These are phyloP conservation scores for Callimorpha dominula DNA, from an alignment of 2,888 invertebrate species.

Conservation along the genomic window DNA sequence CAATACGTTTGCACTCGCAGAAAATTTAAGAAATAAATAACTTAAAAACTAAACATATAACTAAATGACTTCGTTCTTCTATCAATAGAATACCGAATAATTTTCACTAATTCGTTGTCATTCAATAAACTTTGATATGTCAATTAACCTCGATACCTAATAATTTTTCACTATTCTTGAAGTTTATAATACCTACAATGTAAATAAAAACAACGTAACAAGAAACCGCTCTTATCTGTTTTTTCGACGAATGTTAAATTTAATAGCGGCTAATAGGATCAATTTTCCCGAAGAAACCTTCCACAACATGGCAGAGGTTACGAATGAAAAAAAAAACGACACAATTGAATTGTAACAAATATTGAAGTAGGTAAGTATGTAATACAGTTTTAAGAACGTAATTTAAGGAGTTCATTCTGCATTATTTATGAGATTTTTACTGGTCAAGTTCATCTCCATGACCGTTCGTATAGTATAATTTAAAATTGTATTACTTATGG, in stretches of 20 bases:
- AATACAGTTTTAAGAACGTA: background rate
- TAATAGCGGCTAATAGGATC: too few species aligned
- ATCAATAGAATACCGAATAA: slow-evolving; percentile 57
- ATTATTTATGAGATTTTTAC: background rate
- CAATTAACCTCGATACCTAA: slow-evolving; percentile 22
- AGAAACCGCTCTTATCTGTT: slow-evolving; percentile 1
- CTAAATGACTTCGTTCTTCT: slow-evolving; percentile 79
- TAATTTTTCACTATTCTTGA: slow-evolving; percentile 9
- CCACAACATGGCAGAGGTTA: background rate
- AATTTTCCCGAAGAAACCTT: too few species aligned
- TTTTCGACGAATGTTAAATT: background rate
- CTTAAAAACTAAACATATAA: slow-evolving; percentile 67
- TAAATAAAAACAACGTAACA: background rate
- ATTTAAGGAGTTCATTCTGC: background rate
- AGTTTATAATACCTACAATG: background rate
- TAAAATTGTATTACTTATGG: background rate
- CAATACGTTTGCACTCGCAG: slow-evolving; percentile 55
- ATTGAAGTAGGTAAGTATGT: background rate
- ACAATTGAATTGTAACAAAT: too few species aligned
- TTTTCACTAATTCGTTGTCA: slow-evolving; percentile 49
- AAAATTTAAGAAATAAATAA: slow-evolving; percentile 78
- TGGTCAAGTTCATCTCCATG: background rate
- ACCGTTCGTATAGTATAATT: background rate
- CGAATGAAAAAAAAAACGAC: background rate
- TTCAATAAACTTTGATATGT: slow-evolving; percentile 43